Base-by-base conservation (phyloP, 2,797 vertebrate species). In the Lates japonicus region DNA sequence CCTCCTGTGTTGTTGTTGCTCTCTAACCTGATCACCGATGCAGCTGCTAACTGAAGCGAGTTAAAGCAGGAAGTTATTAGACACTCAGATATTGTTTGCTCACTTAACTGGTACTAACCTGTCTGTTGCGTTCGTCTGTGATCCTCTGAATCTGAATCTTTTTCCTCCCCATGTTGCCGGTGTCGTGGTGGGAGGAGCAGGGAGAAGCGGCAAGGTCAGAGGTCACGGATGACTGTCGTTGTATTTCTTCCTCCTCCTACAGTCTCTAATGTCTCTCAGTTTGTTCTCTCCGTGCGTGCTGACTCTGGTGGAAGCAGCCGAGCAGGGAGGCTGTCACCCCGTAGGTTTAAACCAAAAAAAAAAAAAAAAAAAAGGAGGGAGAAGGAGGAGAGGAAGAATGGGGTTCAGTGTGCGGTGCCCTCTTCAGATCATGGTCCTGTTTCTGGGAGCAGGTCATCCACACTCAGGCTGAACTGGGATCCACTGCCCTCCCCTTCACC, bases 101-200 rank as follows among this genome's bases (percentile, higher is more conserved):
- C 9, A 0, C 2, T n/a, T 44, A 7, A 11, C 17, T 0, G 25
- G 25, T 7, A 17, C 96, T 91, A 0, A 98, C 98, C 98, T 99
- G 98, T 90, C 97, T 96, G 89, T 99, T 99, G 92, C 98, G 97
- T 88, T 99, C 98, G 5, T 99, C 98, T 0, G 98, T 98, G 95
- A 99, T 99, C 95, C 98, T 94, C 94, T 99, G 98, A 89, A 99
- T 99, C 95, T 99, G 98, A 83, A 99, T 99, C 97, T 99, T 99
- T 97, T 99, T 99, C 85, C 98, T 97, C 95, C 98, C 98, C 98
- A 99, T 99, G 91, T 94, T 97, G 94, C 83, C 88, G 90, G 82
- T 87, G 85, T 74, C 57, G 81, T 64, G 83, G 91, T 85, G 90
- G 90, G 90, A 92, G 94, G 86, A 83, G 83, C 76, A 20, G 77